phyloP scores from a whole-genome alignment of 2,113 vertebrate genomes.

The Castor canadensis region DNA sequence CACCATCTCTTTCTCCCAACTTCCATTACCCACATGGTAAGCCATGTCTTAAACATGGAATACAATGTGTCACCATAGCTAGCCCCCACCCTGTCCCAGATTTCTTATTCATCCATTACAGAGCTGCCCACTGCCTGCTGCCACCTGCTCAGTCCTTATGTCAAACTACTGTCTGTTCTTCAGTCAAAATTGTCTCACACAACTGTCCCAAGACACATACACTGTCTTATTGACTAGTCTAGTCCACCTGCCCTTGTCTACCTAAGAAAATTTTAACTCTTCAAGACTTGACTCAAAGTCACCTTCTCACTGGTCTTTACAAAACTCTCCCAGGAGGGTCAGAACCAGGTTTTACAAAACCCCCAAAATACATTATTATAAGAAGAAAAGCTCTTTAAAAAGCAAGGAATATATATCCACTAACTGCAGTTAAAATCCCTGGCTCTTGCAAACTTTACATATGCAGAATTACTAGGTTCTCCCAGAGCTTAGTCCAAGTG shows the following conservation, averaged over 20 bases:
- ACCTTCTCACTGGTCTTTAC: not conserved
- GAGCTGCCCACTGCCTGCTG: not conserved
- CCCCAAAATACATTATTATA: not conserved
- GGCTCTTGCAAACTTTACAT: not conserved
- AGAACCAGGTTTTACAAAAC: not conserved
- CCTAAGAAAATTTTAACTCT: not conserved
- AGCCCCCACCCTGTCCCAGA: accelerated
- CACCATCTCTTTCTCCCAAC: not conserved
- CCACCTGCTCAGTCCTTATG: not conserved
- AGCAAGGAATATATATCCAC: not conserved
- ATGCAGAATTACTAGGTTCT: not conserved
- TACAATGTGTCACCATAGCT: not conserved
- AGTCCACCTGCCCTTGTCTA: not conserved
- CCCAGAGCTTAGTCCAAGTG: not conserved
- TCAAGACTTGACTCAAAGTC: not conserved
- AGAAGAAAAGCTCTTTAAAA: not conserved
- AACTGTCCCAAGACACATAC: not conserved
- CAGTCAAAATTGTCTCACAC: not conserved
- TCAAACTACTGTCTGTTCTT: not conserved
- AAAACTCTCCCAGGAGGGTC: not conserved
- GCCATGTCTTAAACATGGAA: not conserved
- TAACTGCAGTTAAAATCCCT: not conserved
- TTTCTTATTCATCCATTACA: not conserved
- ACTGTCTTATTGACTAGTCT: not conserved
- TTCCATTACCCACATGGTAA: not conserved